Base-by-base conservation (phyloP, 2,888 invertebrate genomes). In the Tridacna crocea region DNA sequence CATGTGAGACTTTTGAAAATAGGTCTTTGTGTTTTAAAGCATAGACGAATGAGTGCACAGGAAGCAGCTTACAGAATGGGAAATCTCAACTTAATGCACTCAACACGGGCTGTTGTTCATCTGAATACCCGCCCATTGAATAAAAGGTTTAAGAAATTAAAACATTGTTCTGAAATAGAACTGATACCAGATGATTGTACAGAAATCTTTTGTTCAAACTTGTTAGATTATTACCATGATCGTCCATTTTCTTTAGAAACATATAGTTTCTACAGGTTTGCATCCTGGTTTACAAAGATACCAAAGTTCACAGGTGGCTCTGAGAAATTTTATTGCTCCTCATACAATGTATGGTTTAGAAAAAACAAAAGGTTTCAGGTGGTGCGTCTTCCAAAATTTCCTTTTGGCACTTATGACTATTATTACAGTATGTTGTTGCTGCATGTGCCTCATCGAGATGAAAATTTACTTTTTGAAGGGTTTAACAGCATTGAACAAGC, bases 21-120 rank as follows among this genome's bases (percentile, higher is more conserved):
- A 48, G 78, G 81, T 19, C n/a, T 70, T 0, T 79, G 81, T 84
- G 81, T 81, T 13, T 75, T 84, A 11, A 79, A 79, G 47, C 76
- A 80, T 55, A 51, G 79, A n/a, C 19, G 74, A 65, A 55, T 82
- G 77, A 74, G 74, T 75, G 58, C 72, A 13, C 81, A 84, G 51
- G 84, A 84, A 46, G 84, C 84, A n/a, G 81, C 84, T 15, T 82
- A 27, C 75, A 12, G 84, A 8, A 22, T 84, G 36, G 51, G 82
- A 22, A 24, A 60, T 70, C 66, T 84, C 15, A 48, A 84, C 0
- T 47, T 84, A 3, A 8, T 82, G 24, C 75, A 74, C 27, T 22
- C 51, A 46, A 63, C 79, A n/a, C 70, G 79, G 36, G 0, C 46
- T 11, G n/a, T 75, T 79, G 70, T 83, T 12, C 73, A 79, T 66